Conservation (phyloP, 1,140 invertebrate species). For the Drosophila novamexicana region DNA sequence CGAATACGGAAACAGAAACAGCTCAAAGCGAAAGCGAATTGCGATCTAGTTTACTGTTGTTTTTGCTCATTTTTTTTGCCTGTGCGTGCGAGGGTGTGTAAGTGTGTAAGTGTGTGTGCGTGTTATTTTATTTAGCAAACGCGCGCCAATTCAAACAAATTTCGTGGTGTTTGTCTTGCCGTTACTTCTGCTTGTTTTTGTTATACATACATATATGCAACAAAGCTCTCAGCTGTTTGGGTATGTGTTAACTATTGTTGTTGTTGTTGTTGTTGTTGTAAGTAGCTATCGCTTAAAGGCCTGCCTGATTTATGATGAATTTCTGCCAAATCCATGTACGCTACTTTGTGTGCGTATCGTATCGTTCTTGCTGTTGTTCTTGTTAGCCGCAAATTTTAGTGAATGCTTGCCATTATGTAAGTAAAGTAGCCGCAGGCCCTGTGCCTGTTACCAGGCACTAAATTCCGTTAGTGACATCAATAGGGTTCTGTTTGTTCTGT, state of each 20-base stretch:
- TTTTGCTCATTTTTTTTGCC: slow-evolving; percentile 2
- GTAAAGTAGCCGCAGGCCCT: slow-evolving; percentile 21
- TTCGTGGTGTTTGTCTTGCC: slow-evolving; percentile 7
- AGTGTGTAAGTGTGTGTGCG: not conserved
- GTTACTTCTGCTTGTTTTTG: slow-evolving; percentile 11
- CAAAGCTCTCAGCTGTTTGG: slow-evolving; percentile 30
- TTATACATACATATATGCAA: slow-evolving; percentile 55
- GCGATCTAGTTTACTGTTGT: slow-evolving; percentile 10
- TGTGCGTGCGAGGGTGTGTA: slow-evolving; percentile 3
- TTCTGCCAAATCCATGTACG: not conserved
- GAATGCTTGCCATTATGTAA: slow-evolving; percentile 35
- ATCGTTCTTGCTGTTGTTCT: slow-evolving; percentile 6
- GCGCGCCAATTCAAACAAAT: slow-evolving; percentile 43
- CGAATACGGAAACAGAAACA: slow-evolving; percentile 3
- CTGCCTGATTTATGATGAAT: slow-evolving; percentile 55
- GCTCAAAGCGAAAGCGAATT: slow-evolving; percentile 4
- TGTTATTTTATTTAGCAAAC: slow-evolving; percentile 11
- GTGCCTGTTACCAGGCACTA: slow-evolving; percentile 41
- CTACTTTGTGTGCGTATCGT: not conserved
- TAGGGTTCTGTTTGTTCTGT: slow-evolving; percentile 4
- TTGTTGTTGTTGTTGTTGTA: slow-evolving; percentile 1
- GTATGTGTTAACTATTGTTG: slow-evolving; percentile 21
- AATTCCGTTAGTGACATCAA: slow-evolving; percentile 32
- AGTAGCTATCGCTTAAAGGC: slow-evolving; percentile 21
- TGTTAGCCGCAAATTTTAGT: slow-evolving; percentile 20